Evolutionary conservation across 2,888 invertebrate species (phyloP).

Genomic region (Luperina nickerlii): DNA sequence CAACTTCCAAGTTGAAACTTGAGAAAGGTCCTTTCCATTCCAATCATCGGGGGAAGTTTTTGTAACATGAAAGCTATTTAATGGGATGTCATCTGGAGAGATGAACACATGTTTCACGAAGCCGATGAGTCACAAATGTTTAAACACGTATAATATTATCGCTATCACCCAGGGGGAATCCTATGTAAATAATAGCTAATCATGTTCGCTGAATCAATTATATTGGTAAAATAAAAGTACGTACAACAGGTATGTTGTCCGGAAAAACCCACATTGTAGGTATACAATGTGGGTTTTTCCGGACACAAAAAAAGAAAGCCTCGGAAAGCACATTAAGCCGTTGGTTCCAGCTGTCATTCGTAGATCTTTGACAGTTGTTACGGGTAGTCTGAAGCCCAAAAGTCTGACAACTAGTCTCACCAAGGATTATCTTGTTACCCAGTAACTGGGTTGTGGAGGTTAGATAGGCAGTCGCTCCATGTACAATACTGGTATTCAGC

Average conservation of each 20-base stretch:
- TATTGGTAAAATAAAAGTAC: neutral
- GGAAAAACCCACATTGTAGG: no score
- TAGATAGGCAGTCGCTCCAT: neutral
- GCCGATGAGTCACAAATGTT: conserved; percentile 23
- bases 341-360: neutral
- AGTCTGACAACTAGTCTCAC: neutral
- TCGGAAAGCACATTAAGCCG: neutral
- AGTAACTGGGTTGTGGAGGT: neutral
- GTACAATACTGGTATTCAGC: neutral
- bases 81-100: conserved; percentile 41
- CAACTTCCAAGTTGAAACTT: conserved; percentile 17
- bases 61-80: conserved; percentile 44
- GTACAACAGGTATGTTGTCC: neutral
- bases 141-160: neutral
- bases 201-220: neutral
- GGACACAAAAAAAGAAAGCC: neutral
- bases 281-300: neutral
- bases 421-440: neutral
- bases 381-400: neutral
- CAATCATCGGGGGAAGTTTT: conserved; percentile 45
- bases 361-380: neutral
- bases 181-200: neutral
- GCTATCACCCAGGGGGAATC: neutral
- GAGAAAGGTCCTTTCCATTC: conserved; percentile 33
- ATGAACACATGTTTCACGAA: conserved; percentile 29